Percentiles rank a stretch among this genome's conserved stretches.
These are phyloP conservation scores for Drosophila burlai DNA, from an alignment of 1,140 invertebrate species.

Conservation along the genomic window DNA sequence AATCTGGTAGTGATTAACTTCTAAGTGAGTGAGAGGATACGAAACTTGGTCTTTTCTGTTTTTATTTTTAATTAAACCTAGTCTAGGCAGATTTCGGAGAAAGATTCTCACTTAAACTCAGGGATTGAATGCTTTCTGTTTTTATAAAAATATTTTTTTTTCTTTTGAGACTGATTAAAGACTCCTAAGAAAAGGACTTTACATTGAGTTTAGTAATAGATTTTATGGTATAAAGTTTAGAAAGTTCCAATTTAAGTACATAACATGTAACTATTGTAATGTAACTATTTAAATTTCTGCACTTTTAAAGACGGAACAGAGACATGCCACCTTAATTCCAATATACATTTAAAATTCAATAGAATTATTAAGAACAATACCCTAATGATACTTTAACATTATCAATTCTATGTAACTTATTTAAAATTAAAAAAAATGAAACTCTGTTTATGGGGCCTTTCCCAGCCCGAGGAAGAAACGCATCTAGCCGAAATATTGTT, in stretches of 20 bases:
- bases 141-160: background rate
- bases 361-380: background rate
- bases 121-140: background rate
- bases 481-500: constrained; percentile 57
- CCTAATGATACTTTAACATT: background rate
- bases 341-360: background rate
- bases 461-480: constrained; percentile 6
- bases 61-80: constrained; percentile 7
- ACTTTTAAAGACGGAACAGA: too few relatives aligned
- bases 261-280: too few relatives aligned
- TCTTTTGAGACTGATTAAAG: background rate
- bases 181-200: too few relatives aligned
- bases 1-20: constrained; percentile 24
- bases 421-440: background rate
- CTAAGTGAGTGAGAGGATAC: constrained; percentile 31
- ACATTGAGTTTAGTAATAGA: too few relatives aligned
- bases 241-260: too few relatives aligned
- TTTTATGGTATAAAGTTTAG: too few relatives aligned
- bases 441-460: constrained; percentile 1
- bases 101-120: background rate
- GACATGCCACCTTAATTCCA: background rate
- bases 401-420: background rate
- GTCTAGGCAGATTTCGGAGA: background rate
- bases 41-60: background rate
- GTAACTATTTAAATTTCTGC: too few relatives aligned